These are phyloP conservation scores for Grus americana DNA, from an alignment of 2,113 vertebrate genomes.

Conservation along the genomic window DNA sequence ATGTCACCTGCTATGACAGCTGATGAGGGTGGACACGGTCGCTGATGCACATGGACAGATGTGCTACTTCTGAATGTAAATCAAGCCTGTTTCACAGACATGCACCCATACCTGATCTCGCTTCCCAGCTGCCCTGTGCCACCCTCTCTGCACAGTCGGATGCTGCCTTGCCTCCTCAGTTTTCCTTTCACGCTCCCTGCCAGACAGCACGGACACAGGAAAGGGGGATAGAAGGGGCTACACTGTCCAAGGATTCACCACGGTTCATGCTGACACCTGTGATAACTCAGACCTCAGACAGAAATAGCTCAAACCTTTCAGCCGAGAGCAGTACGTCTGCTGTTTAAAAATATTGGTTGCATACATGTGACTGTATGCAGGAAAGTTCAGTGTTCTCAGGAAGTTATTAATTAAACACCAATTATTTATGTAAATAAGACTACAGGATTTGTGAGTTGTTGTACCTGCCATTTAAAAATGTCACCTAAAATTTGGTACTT, in stretches of 20 bases:
- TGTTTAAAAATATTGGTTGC: neutral
- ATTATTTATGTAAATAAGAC: conserved; percentile 3
- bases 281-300: neutral
- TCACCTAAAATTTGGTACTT: conserved; percentile 9
- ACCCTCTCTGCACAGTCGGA: fast-evolving
- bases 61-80: neutral
- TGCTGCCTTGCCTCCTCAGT: neutral
- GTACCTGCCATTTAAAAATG: neutral
- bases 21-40: neutral
- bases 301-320: neutral
- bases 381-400: neutral
- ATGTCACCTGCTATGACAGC: neutral
- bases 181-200: neutral
- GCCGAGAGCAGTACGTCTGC: neutral
- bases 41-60: neutral
- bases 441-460: neutral
- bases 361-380: neutral
- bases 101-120: neutral
- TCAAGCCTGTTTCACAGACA: neutral
- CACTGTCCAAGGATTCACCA: neutral
- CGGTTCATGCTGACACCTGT: neutral
- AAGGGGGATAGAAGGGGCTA: neutral
- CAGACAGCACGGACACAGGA: neutral
- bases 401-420: neutral
- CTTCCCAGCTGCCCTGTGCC: neutral